Conservation (phyloP, 1,140 invertebrate species). For the Calycopis cecrops region DNA sequence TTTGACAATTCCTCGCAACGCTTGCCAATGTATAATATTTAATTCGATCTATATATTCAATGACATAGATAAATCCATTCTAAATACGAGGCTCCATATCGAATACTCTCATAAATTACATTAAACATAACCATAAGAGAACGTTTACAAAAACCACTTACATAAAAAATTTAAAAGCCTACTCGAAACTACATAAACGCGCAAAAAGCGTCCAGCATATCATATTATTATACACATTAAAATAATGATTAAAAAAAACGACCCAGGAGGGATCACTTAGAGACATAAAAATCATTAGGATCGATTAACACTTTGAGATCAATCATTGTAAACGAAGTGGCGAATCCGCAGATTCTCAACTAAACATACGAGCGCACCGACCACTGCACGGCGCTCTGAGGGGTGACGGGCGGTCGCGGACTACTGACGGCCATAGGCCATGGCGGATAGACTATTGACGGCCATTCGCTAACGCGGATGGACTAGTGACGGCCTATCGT, state of each 20-base stretch:
- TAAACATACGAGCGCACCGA: conserved; percentile 38
- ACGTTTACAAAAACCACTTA: conserved; percentile 60
- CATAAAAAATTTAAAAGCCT: conserved; percentile 59
- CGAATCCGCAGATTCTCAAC: conserved; percentile 41
- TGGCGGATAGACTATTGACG: no score
- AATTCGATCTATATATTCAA: conserved; percentile 18
- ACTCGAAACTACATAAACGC: conserved; percentile 64
- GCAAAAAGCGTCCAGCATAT: conserved; percentile 63
- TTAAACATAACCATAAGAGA: conserved; percentile 57
- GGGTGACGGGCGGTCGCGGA: conserved; percentile 1
- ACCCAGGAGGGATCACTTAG: conserved; percentile 49
- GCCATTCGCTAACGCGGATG: no score
- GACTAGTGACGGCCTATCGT: no score
- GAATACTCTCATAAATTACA: conserved; percentile 68
- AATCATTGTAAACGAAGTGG: conserved; percentile 60
- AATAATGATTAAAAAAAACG: conserved; percentile 53
- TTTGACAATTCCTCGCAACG: conserved; percentile 3
- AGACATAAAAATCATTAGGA: conserved; percentile 58
- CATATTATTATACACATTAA: conserved; percentile 49
- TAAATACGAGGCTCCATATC: conserved; percentile 50
- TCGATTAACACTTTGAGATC: conserved; percentile 71
- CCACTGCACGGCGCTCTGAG: conserved; percentile 25
- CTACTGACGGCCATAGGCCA: background rate
- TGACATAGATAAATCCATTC: conserved; percentile 39
- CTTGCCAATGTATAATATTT: conserved; percentile 13